A percentile compares a stretch with the other conserved stretches of the same genome.
Conservation (phyloP, 2,797 vertebrate species). For the Eremophila alpestris region DNA sequence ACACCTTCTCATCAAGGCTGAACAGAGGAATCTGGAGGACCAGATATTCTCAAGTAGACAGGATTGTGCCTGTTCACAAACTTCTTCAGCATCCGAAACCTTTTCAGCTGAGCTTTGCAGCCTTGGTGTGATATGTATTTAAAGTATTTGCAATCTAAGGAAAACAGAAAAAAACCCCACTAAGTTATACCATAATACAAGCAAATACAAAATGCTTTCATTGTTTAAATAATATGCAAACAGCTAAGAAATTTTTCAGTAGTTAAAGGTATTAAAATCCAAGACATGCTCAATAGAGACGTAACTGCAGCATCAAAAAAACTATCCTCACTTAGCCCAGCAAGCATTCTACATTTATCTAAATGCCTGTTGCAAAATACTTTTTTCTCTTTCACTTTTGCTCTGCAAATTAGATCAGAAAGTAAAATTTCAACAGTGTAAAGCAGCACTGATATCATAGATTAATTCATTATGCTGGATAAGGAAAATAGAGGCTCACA, state of each 20-base stretch:
- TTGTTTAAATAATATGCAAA: background rate
- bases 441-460: background rate
- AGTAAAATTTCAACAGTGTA: background rate
- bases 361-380: background rate
- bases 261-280: background rate
- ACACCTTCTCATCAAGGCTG: background rate
- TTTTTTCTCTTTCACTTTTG: background rate
- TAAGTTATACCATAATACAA: background rate
- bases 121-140: slow-evolving; percentile 66
- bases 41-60: slow-evolving; percentile 17
- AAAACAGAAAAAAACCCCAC: background rate
- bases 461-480: background rate
- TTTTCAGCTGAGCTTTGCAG: slow-evolving; percentile 60
- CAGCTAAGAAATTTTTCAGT: background rate
- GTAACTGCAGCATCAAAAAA: background rate
- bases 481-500: background rate
- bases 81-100: slow-evolving; percentile 71
- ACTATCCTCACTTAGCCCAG: background rate
- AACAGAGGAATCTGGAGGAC: background rate
- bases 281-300: background rate
- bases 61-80: slow-evolving; percentile 69
- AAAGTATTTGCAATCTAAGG: slow-evolving; percentile 77
- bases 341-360: background rate
- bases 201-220: background rate
- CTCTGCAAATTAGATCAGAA: background rate